These are phyloP conservation scores for Passerina amoena DNA, from an alignment of 2,113 vertebrate genomes.

Conservation along the genomic window DNA sequence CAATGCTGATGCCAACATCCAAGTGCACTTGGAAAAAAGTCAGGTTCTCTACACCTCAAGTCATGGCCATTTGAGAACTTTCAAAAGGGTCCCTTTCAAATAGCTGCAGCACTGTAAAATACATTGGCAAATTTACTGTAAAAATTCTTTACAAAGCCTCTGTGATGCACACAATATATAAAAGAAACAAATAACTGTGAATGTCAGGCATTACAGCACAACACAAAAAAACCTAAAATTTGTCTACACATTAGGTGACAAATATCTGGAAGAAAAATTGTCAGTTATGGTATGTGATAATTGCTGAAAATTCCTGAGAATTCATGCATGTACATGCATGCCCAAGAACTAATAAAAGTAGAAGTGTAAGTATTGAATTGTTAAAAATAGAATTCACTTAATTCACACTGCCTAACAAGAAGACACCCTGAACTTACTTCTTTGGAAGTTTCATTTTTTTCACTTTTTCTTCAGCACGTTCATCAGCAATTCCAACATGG, in stretches of 20 bases:
- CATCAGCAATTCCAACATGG: constrained; percentile 92
- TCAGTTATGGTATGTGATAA: not conserved
- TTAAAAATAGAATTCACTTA: not conserved
- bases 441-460: constrained; percentile 89
- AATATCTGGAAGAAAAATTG: not conserved
- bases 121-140: not conserved
- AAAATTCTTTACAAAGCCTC: not conserved
- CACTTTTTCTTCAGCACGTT: constrained; percentile 90
- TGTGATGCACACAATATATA: not conserved
- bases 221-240: not conserved
- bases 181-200: not conserved
- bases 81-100: not conserved
- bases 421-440: constrained; percentile 79
- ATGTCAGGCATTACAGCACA: not conserved
- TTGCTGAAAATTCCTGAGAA: not conserved
- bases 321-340: not conserved
- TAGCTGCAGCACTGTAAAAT: not conserved
- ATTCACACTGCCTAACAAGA: not conserved
- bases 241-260: not conserved
- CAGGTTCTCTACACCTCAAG: not conserved
- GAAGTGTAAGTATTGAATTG: not conserved
- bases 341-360: not conserved
- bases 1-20: not conserved
- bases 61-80: not conserved
- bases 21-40: not conserved